These are phyloP conservation scores for Andrena fulva DNA, from an alignment of 2,888 invertebrate genomes.

Conservation along the genomic window DNA sequence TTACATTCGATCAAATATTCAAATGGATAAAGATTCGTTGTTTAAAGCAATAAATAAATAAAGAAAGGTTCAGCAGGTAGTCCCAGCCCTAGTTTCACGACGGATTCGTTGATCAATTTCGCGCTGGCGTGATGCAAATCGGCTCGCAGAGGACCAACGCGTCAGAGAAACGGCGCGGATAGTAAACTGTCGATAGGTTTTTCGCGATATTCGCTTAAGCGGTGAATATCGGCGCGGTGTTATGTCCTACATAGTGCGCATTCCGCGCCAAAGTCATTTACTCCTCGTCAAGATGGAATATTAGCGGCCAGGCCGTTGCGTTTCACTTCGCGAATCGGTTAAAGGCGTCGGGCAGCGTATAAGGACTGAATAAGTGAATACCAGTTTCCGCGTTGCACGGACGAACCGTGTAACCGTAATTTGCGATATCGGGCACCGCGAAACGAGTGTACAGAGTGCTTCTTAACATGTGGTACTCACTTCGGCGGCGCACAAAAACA, in stretches of 20 bases:
- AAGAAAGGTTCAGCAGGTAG: too few relatives aligned
- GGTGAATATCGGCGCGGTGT: constrained; percentile 49
- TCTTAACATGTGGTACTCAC: too few relatives aligned
- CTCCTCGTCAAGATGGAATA: constrained; percentile 59
- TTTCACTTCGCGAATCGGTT: constrained; percentile 59
- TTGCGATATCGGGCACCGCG: constrained; percentile 2
- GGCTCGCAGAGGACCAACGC: not conserved
- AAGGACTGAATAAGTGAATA: constrained; percentile 50
- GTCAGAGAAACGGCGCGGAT: constrained; percentile 5
- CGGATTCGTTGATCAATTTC: constrained; percentile 36
- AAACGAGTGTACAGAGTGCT: not conserved
- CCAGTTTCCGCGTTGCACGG: constrained; percentile 45
- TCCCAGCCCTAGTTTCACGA: not conserved
- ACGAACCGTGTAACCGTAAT: constrained; percentile 30
- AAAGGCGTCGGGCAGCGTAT: constrained; percentile 35
- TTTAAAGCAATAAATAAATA: too few relatives aligned
- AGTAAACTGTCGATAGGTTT: constrained; percentile 41
- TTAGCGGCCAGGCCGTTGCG: constrained; percentile 50
- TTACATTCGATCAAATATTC: too few relatives aligned
- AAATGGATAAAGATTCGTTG: too few relatives aligned
- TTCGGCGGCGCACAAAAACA: too few relatives aligned
- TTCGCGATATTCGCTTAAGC: constrained; percentile 36
- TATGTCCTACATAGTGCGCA: constrained; percentile 56
- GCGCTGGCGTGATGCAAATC: constrained; percentile 8
- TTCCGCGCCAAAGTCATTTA: constrained; percentile 55